Conservation (phyloP, 2,888 invertebrate species). For the Laspeyria flexula region DNA sequence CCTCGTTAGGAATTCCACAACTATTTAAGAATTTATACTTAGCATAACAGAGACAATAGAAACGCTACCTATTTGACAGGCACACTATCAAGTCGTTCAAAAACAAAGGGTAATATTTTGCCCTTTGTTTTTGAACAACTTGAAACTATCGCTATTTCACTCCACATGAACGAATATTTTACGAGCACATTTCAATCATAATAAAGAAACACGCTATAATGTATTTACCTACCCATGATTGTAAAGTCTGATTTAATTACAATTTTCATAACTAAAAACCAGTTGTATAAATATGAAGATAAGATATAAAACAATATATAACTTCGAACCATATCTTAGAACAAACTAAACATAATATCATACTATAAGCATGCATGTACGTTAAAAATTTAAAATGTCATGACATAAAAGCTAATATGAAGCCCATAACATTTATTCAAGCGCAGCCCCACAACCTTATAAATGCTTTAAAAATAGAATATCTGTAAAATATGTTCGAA, state of each 20-base stretch:
- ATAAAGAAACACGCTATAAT: neutral
- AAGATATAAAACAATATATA: slow-evolving; percentile 50
- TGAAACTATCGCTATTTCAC: no score
- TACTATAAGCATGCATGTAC: slow-evolving; percentile 53
- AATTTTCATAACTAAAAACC: slow-evolving; percentile 53
- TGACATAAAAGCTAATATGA: slow-evolving; percentile 47
- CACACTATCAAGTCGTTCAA: no score
- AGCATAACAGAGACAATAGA: no score
- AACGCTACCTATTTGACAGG: no score
- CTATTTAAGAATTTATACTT: no score
- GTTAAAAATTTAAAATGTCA: slow-evolving; percentile 21
- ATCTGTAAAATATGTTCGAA: slow-evolving; percentile 12
- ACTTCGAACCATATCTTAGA: slow-evolving; percentile 40
- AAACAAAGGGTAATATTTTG: no score
- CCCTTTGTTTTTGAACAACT: no score
- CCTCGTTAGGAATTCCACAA: no score
- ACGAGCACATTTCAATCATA: neutral
- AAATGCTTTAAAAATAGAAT: slow-evolving; percentile 29
- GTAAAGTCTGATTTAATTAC: slow-evolving; percentile 24
- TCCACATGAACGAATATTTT: neutral
- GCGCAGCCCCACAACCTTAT: slow-evolving; percentile 50
- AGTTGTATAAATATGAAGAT: slow-evolving; percentile 58
- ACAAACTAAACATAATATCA: slow-evolving; percentile 46
- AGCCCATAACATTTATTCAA: slow-evolving; percentile 51
- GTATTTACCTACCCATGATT: neutral